A percentile compares a stretch with the other conserved stretches of the same genome.
Evolutionary conservation across 2,113 vertebrate species (phyloP).

Genomic region (Ptychochromis oligacanthus): DNA sequence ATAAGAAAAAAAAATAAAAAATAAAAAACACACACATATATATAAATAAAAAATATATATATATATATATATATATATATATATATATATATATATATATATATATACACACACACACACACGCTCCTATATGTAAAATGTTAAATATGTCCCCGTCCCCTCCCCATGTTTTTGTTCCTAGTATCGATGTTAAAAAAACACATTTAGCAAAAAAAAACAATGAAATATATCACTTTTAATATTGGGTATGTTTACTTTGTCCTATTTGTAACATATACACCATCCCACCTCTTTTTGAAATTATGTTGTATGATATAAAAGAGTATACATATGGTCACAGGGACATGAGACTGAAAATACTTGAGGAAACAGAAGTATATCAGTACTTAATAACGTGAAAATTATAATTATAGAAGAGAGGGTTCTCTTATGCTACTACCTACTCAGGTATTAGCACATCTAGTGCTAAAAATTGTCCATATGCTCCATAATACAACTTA

Average conservation of each 20-base stretch:
- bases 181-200: not conserved
- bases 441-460: slow-evolving; percentile 44
- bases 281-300: not conserved
- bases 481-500: slow-evolving; percentile 69
- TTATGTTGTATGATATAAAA: not conserved
- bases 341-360: not conserved
- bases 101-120: too few relatives aligned
- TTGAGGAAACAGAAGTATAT: not conserved
- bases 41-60: too few relatives aligned
- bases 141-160: too few relatives aligned
- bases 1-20: not conserved
- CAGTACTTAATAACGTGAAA: slow-evolving; percentile 27
- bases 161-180: not conserved
- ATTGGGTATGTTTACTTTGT: not conserved
- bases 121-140: not conserved
- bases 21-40: too few relatives aligned
- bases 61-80: too few relatives aligned
- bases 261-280: not conserved
- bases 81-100: too few relatives aligned
- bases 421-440: slow-evolving; percentile 27
- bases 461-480: slow-evolving; percentile 45
- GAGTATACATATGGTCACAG: slow-evolving; percentile 13
- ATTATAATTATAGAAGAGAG: slow-evolving; percentile 26
- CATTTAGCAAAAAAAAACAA: not conserved
- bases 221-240: rapidly evolving